phyloP scores from a whole-genome alignment of 2,797 vertebrate genomes.

The Rhinophrynus dorsalis region DNA sequence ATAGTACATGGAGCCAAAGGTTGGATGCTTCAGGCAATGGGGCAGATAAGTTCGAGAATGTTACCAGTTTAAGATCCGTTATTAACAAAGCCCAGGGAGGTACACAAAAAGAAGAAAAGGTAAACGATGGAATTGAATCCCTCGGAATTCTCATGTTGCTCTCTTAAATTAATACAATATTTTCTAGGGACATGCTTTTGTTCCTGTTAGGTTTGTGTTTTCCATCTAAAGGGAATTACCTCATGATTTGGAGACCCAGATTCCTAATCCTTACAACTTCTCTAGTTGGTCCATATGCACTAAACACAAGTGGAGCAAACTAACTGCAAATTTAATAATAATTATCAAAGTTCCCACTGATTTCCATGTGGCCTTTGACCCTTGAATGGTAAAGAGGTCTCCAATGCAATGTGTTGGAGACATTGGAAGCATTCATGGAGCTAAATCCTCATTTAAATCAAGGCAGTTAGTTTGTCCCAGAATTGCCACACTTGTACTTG shows the following conservation, averaged over 20 bases:
- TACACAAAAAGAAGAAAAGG: slow-evolving; percentile 34
- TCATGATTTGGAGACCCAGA: slow-evolving; percentile 7
- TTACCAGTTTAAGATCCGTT: slow-evolving; percentile 23
- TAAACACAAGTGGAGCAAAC: too few relatives aligned
- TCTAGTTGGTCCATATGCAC: too few relatives aligned
- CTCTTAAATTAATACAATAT: slow-evolving; percentile 41
- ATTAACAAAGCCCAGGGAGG: slow-evolving; percentile 35
- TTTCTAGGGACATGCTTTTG: slow-evolving; percentile 1
- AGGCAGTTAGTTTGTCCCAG: too few relatives aligned
- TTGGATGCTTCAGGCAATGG: slow-evolving; percentile 37
- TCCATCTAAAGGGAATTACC: slow-evolving; percentile 20
- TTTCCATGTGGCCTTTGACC: too few relatives aligned
- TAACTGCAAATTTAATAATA: too few relatives aligned
- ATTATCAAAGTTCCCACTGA: too few relatives aligned
- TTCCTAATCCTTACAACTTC: slow-evolving; percentile 4
- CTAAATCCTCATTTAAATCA: too few relatives aligned
- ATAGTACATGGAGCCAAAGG: slow-evolving; percentile 43
- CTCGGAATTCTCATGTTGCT: slow-evolving; percentile 34
- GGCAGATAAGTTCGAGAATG: slow-evolving; percentile 31
- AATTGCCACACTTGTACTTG: too few relatives aligned
- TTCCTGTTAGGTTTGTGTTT: slow-evolving; percentile 18
- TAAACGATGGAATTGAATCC: slow-evolving; percentile 34
- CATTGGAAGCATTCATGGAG: too few relatives aligned
- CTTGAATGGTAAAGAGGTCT: too few relatives aligned
- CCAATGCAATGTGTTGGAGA: too few relatives aligned